Conservation (phyloP, 1,140 invertebrate genomes). For the Sycophaga agraensis region DNA sequence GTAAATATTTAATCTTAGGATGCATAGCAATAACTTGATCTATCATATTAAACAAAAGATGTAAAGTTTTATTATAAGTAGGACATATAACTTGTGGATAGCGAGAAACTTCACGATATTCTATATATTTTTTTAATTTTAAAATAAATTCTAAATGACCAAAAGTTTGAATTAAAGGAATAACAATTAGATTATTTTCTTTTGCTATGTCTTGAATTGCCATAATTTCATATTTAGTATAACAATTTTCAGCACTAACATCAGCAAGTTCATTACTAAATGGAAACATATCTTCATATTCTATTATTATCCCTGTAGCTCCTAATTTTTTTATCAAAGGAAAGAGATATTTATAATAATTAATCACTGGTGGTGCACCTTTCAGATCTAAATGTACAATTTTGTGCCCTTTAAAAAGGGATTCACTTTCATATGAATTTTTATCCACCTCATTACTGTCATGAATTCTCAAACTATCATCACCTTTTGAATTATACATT, state of each 20-base stretch:
- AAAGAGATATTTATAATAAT: conserved; percentile 74
- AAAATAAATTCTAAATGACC: conserved; percentile 91
- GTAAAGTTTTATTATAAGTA: conserved; percentile 69
- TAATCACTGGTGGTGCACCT: conserved; percentile 78
- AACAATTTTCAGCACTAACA: conserved; percentile 76
- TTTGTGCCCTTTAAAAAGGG: conserved; percentile 48
- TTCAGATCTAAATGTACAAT: conserved; percentile 88
- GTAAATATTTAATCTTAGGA: conserved; percentile 66
- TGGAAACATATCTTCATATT: conserved; percentile 99
- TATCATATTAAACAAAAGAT: conserved; percentile 76
- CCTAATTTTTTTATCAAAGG: conserved; percentile 74
- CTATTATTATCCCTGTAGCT: conserved; percentile 85
- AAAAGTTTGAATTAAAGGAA: conserved; percentile 94
- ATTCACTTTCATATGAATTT: conserved; percentile 22
- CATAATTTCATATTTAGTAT: conserved; percentile 69
- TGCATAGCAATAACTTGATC: conserved; percentile 74
- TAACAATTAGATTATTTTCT: conserved; percentile 72
- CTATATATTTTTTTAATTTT: conserved; percentile 73
- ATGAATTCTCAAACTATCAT: conserved; percentile 17
- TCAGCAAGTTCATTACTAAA: conserved; percentile 70
- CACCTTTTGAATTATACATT: conserved; percentile 18
- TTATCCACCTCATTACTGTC: conserved; percentile 21
- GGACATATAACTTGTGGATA: conserved; percentile 84
- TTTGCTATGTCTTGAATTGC: conserved; percentile 67
- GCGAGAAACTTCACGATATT: conserved; percentile 73